phyloP scores from a whole-genome alignment of 2,888 invertebrate species.

The Epsilonema sp. region DNA sequence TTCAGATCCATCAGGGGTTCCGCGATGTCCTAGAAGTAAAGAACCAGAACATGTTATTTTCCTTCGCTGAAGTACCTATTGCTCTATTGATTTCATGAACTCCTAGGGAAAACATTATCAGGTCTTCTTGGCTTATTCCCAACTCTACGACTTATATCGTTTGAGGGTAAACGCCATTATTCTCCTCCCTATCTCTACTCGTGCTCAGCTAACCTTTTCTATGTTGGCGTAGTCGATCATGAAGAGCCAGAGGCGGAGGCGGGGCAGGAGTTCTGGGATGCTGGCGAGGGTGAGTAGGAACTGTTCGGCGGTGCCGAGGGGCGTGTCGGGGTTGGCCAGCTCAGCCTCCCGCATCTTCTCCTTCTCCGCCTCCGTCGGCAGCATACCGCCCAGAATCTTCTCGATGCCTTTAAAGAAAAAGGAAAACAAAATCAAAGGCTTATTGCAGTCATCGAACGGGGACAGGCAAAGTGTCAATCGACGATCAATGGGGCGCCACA shows the following conservation, averaged over 20 bases:
- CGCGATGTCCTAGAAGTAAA: slow-evolving; percentile 61
- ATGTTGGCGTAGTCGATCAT: slow-evolving; percentile 91
- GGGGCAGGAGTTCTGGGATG: slow-evolving; percentile 73
- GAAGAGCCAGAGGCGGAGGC: slow-evolving; percentile 86
- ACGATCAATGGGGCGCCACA: too few species aligned
- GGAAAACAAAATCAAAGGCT: too few species aligned
- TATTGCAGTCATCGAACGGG: too few species aligned
- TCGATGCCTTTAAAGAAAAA: too few species aligned
- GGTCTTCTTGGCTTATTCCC: not conserved
- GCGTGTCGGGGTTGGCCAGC: slow-evolving; percentile 66
- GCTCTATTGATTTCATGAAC: too few species aligned
- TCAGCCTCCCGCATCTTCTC: slow-evolving; percentile 90
- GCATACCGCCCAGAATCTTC: slow-evolving; percentile 79
- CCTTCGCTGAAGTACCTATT: not conserved
- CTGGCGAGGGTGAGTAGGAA: slow-evolving; percentile 88
- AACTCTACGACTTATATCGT: too few species aligned
- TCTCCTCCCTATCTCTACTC: too few species aligned
- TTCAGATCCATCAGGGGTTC: slow-evolving; percentile 97
- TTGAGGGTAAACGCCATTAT: too few species aligned
- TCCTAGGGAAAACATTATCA: not conserved
- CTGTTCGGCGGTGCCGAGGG: slow-evolving; percentile 87
- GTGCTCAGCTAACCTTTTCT: slow-evolving; percentile 49
- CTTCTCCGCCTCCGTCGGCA: slow-evolving; percentile 75
- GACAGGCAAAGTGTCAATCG: too few species aligned
- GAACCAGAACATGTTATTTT: not conserved